Conservation (phyloP, 2,888 invertebrate genomes). For the Ptychoptera contaminata region DNA sequence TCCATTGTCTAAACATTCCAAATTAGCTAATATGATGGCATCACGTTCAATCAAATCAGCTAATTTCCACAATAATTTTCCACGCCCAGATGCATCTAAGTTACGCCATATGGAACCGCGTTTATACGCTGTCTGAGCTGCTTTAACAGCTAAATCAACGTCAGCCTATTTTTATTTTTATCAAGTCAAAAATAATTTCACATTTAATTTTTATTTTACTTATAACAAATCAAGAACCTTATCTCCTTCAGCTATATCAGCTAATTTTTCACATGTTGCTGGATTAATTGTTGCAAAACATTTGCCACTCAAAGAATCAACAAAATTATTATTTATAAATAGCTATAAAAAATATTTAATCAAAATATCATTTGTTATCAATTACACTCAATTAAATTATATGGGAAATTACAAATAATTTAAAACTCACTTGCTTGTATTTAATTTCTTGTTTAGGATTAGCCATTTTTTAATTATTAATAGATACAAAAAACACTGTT, state of each 20-base stretch:
- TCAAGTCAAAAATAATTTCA: neutral
- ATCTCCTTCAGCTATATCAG: constrained; percentile 67
- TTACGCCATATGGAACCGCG: constrained; percentile 60
- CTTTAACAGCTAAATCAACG: constrained; percentile 62
- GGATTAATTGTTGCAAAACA: constrained; percentile 80
- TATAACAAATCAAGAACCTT: constrained; percentile 38
- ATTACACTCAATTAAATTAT: too few relatives aligned
- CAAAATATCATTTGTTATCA: constrained; percentile 28
- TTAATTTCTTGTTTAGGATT: constrained; percentile 33
- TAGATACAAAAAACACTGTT: too few relatives aligned
- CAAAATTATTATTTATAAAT: constrained; percentile 70
- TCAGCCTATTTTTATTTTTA: constrained; percentile 42
- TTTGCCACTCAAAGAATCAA: constrained; percentile 67
- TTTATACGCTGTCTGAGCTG: constrained; percentile 62
- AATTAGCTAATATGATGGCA: constrained; percentile 47
- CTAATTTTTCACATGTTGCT: constrained; percentile 55
- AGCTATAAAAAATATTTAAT: constrained; percentile 34
- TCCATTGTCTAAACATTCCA: constrained; percentile 70
- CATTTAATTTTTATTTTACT: neutral
- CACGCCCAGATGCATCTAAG: constrained; percentile 68
- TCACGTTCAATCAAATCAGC: constrained; percentile 68
- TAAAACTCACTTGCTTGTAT: constrained; percentile 32
- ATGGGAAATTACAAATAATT: neutral
- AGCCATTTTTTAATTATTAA: constrained; percentile 24
- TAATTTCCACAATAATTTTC: constrained; percentile 48